Evolutionary conservation across 2,888 invertebrate genomes (phyloP), one percentile per base, ranked within the genome.

Genomic region (Ectemnius lituratus): DNA sequence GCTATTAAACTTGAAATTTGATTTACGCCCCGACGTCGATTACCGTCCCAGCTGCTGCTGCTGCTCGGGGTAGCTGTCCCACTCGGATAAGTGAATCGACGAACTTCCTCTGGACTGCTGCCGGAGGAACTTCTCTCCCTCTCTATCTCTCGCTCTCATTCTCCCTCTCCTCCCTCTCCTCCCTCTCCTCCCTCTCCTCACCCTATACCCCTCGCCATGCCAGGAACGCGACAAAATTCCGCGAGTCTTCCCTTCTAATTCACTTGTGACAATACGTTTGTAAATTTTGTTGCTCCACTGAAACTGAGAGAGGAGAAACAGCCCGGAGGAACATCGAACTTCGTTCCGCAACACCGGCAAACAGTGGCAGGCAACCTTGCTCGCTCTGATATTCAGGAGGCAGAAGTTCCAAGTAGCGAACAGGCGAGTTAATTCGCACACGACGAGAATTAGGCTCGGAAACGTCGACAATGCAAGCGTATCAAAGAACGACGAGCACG

Each of bases 1-100:
- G 69, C 76, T 73, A 83, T 85, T 75, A 79, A 85, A 85, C 76
- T 85, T 80, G 76, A 80, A 84, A 85, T 83, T 85, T 84, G 77
- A 84, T 85, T 83, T 83, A 72, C 67, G 56, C 57, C 77, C 69
- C 75, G 79, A 73, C 78, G 81, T 67, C 81, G 81, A 81, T 81
- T 82, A 83, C 72, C 73, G 67, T 46, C 52, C 66, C 73, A 73
- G 59, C 68, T 70, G 63, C 69, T 82, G 63, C 69, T 82, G 78
- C 75, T 14, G 37, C 37, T 37, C 37, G 37, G 37, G 37, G 37
- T 67, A 67, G 47, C 57, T 63, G 57, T 59, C 62, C 67, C 58
- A 59, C 64, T 23, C 62, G 72, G 76, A 81, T 81, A 82, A 82
- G 75, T 72, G 75, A 85, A 85, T 85, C 78, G 71, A 66, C 74